A percentile compares a stretch with the other conserved stretches of the same genome.
These are phyloP conservation scores for Paradoxurus hermaphroditus DNA, from an alignment of 2,113 vertebrate genomes.

Conservation along the genomic window DNA sequence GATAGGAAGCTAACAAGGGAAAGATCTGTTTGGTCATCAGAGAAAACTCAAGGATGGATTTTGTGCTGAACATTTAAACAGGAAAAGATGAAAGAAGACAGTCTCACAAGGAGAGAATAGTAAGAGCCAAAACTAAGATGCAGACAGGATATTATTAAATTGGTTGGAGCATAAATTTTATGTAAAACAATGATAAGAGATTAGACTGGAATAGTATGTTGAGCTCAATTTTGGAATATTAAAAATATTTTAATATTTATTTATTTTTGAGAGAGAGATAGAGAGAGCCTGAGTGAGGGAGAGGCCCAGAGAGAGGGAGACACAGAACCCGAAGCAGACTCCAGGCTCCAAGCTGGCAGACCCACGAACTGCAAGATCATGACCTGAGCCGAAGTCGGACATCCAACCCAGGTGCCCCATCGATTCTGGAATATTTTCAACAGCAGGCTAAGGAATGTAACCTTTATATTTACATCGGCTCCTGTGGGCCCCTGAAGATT, in stretches of 20 bases:
- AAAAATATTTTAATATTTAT: no score
- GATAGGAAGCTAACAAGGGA: not conserved
- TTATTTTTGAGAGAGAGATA: no score
- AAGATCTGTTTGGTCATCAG: not conserved
- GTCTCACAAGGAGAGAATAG: not conserved
- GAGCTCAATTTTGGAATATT: no score
- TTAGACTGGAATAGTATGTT: not conserved
- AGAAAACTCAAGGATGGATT: not conserved
- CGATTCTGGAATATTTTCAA: not conserved
- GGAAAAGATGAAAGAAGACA: not conserved
- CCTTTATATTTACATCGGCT: not conserved
- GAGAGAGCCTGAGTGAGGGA: no score
- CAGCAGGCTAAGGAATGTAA: not conserved
- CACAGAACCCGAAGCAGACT: no score
- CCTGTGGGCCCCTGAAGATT: not conserved
- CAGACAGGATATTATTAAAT: not conserved
- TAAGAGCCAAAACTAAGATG: not conserved
- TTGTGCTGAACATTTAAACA: not conserved
- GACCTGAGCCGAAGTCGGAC: no score
- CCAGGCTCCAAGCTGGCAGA: no score
- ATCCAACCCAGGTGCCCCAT: no score
- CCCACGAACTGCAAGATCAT: no score
- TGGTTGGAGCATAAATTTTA: not conserved
- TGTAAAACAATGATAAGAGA: not conserved
- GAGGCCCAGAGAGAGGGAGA: no score